Evolutionary conservation across 2,113 vertebrate genomes (phyloP), one percentile per base, ranked within the genome.

Genomic region (Recurvirostra avosetta): DNA sequence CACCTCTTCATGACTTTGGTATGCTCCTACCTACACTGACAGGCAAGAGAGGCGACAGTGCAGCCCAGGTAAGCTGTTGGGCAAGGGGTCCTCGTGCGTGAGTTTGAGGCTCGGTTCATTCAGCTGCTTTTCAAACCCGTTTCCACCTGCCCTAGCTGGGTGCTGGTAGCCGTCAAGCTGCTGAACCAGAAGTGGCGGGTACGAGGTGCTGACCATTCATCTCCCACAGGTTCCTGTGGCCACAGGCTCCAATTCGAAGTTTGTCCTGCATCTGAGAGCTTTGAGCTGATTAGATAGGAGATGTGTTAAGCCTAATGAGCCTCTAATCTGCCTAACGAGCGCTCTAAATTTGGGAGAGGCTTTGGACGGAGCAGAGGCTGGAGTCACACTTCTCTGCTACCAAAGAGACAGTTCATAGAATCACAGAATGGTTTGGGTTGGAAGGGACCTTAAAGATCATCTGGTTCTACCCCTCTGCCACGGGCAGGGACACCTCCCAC

Each of bases 381-480:
- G 17, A 34, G 40, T 20, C 16, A 11, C 8, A 0, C 40, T 34
- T 3, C 1, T 8, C n/a, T 38, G 41, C 45, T 30, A 18, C 15
- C 3, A 8, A 19, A 29, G 56, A 14, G 21, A 10, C 3, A 1
- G 41, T 49, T 49, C 49, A 49, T 22, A 49, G 22, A 7, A 49
- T 47, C 20, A 47, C 19, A 47, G 47, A 47, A 47, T 21, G 49
- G 21, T 49, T 49, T 23, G 49, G 22, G 49, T 49, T 49, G 49
- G 49, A 49, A 49, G 49, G 49, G 49, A 23, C 49, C 49, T 49
- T 49, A 49, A 49, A 23, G 49, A 12, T 12, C 49, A 22, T 12
- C 49, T 23, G 6, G 6, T 49, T 49, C 49, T 22, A 49, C 22
- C 49, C 49, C 49, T 22, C 49, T 49, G 49, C 49, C 49, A 11